phyloP scores from a whole-genome alignment of 2,113 vertebrate species.

The Takifugu bimaculatus region DNA sequence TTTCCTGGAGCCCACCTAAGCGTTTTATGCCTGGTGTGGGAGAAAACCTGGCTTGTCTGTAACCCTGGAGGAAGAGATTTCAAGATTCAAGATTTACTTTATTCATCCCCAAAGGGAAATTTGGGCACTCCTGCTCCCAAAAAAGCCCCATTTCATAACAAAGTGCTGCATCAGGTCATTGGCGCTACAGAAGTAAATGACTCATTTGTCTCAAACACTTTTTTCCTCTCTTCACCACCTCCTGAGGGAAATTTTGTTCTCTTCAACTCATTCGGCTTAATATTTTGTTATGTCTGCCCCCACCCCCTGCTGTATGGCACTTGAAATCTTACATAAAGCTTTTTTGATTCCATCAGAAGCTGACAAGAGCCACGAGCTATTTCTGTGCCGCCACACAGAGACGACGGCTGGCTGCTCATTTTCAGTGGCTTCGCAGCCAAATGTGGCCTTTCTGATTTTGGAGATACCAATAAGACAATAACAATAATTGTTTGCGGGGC shows the following conservation, averaged over 20 bases:
- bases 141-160: not conserved
- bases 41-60: no score
- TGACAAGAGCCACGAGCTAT: not conserved
- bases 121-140: no score
- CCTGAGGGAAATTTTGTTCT: not conserved
- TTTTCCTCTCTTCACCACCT: constrained; percentile 1
- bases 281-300: not conserved
- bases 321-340: not conserved
- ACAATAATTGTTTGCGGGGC: constrained; percentile 1
- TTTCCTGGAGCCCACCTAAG: no score
- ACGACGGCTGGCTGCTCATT: not conserved
- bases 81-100: not conserved
- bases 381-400: not conserved
- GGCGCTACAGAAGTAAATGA: no score
- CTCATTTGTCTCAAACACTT: not conserved
- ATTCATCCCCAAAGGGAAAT: no score
- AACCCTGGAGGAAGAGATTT: not conserved
- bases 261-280: not conserved
- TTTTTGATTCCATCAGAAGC: not conserved
- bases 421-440: not conserved
- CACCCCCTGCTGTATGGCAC: not conserved
- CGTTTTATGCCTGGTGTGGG: no score
- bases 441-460: not conserved
- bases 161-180: not conserved
- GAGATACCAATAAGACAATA: constrained; percentile 5